phyloP scores from a whole-genome alignment of 1,140 invertebrate species.

The Drosophila arizonae region DNA sequence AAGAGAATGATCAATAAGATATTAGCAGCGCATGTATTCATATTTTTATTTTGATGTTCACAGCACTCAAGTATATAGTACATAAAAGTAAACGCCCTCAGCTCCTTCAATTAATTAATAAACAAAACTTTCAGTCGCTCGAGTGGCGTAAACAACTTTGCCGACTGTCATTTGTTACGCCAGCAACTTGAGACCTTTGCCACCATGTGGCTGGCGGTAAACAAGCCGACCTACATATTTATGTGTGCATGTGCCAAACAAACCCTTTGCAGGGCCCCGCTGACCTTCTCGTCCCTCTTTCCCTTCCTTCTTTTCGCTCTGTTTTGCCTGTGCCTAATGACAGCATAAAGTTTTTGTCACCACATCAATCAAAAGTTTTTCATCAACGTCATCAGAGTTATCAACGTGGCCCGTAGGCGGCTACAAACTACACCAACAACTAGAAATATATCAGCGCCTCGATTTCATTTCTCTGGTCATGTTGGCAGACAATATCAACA shows the following conservation, averaged over 20 bases:
- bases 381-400: slow-evolving; percentile 82
- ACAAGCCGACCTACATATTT: slow-evolving; percentile 14
- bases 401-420: slow-evolving; percentile 70
- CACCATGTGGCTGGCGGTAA: slow-evolving; percentile 7
- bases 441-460: slow-evolving; percentile 33
- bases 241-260: slow-evolving; percentile 18
- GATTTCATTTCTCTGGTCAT: slow-evolving; percentile 33
- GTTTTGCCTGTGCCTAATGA: slow-evolving; percentile 64
- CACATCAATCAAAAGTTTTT: slow-evolving; percentile 82
- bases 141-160: slow-evolving; percentile 43
- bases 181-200: slow-evolving; percentile 25
- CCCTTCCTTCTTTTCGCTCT: not conserved
- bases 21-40: not conserved
- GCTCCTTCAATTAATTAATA: slow-evolving; percentile 74
- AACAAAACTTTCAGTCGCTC: slow-evolving; percentile 67
- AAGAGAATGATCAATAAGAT: not conserved
- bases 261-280: slow-evolving; percentile 34
- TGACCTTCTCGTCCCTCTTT: not conserved
- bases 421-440: slow-evolving; percentile 40
- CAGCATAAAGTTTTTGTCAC: slow-evolving; percentile 78
- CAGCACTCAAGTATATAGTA: not conserved
- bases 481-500: slow-evolving; percentile 34
- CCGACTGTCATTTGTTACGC: slow-evolving; percentile 43
- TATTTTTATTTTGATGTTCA: not conserved
- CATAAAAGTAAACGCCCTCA: not conserved